These are phyloP conservation scores for Eledona agricola DNA, from an alignment of 2,888 invertebrate genomes.

Conservation along the genomic window DNA sequence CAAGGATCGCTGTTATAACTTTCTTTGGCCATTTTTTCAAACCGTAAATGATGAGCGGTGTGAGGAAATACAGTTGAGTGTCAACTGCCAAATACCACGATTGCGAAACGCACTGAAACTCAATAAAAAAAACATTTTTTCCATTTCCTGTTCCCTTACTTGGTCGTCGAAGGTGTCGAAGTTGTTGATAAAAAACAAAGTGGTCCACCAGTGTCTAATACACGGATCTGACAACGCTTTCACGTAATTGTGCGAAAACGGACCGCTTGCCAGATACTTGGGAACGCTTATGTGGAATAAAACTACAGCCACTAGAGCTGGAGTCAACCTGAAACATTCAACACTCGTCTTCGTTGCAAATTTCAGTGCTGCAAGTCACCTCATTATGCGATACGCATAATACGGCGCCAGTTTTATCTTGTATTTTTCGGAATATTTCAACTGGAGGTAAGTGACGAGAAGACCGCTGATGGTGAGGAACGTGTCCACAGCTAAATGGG, in stretches of 20 bases:
- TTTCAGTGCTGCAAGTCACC: background rate
- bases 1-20: background rate
- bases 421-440: constrained; percentile 3
- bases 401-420: background rate
- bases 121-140: background rate
- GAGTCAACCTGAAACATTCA: constrained; percentile 60
- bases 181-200: constrained; percentile 61
- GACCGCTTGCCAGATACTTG: constrained; percentile 62
- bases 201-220: constrained; percentile 59
- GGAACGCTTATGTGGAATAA: constrained; percentile 61
- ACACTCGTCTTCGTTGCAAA: background rate
- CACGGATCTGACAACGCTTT: constrained; percentile 49
- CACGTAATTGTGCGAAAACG: constrained; percentile 59
- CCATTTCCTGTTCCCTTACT: constrained; percentile 51
- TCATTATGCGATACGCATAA: constrained; percentile 1
- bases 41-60: constrained; percentile 65
- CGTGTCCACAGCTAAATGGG: background rate
- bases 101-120: constrained; percentile 63
- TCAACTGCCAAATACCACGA: constrained; percentile 70
- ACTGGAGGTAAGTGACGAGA: constrained; percentile 2
- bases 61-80: constrained; percentile 67
- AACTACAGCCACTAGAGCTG: constrained; percentile 60
- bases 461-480: background rate
- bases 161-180: constrained; percentile 48
- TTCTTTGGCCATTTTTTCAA: constrained; percentile 57